Evolutionary conservation across 2,797 vertebrate species (phyloP).

Genomic region (Triplophysa bombifrons): DNA sequence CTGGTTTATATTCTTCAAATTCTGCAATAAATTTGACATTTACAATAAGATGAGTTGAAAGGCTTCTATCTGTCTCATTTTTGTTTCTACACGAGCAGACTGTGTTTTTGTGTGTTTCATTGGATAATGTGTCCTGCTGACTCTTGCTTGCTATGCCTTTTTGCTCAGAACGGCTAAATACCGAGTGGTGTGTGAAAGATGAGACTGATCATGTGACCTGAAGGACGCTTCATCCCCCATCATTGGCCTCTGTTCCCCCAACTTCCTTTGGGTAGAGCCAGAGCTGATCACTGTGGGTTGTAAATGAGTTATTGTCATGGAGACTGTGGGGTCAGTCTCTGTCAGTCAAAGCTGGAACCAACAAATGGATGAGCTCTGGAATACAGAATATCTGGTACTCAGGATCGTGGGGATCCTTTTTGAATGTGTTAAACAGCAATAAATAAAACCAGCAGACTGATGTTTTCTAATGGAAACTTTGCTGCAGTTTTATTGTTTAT

Average conservation of each 20-base stretch:
- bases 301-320: conserved; percentile 46
- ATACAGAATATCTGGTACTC: conserved; percentile 13
- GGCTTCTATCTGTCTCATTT: not conserved
- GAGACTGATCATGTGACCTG: conserved; percentile 29
- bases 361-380: conserved; percentile 22
- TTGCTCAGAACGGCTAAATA: conserved; percentile 15
- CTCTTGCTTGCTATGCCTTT: not conserved
- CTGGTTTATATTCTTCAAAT: not conserved
- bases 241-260: conserved; percentile 25
- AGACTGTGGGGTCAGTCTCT: conserved; percentile 33
- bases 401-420: not conserved
- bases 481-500: not conserved
- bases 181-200: conserved; percentile 29
- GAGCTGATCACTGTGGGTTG: conserved; percentile 27
- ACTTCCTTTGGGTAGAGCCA: conserved; percentile 29
- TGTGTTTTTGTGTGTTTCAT: not conserved
- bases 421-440: not conserved
- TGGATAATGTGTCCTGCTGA: conserved; percentile 12
- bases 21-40: not conserved
- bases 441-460: not conserved
- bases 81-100: not conserved
- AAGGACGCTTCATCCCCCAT: conserved; percentile 42
- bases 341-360: conserved; percentile 24
- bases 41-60: not conserved
- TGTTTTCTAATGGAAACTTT: not conserved